Conservation (phyloP, 2,113 vertebrate species). For the Pteronura brasiliensis region DNA sequence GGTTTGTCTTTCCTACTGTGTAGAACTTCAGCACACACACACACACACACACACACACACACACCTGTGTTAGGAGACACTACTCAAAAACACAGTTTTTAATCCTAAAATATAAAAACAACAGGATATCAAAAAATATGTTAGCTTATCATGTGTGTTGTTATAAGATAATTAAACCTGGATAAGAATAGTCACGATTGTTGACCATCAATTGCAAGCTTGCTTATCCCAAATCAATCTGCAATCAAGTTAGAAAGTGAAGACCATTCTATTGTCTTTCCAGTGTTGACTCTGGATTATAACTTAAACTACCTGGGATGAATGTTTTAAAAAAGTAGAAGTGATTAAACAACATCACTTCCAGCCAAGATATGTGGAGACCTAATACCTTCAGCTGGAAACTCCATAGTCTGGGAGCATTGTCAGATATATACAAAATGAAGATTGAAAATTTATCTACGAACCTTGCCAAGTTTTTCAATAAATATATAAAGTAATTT, state of each 20-base stretch:
- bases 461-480: slow-evolving; percentile 62
- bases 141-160: not conserved
- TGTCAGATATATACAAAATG: slow-evolving; percentile 60
- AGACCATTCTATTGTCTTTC: not conserved
- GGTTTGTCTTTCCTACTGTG: not conserved
- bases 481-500: slow-evolving; percentile 76
- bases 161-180: not conserved
- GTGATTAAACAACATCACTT: slow-evolving; percentile 32
- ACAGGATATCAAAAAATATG: not conserved
- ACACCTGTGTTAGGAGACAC: not conserved
- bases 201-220: not conserved
- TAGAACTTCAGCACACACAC: rapidly evolving
- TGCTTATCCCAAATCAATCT: not conserved
- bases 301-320: not conserved
- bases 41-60: not conserved
- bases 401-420: not conserved
- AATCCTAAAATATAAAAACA: not conserved
- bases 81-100: not conserved
- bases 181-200: not conserved
- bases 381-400: slow-evolving; percentile 38
- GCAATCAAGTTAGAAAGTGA: not conserved
- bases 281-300: not conserved
- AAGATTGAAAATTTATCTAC: slow-evolving; percentile 75
- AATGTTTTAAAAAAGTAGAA: not conserved
- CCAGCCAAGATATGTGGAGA: not conserved